These are phyloP conservation scores for Glyptemys insculpta DNA, from an alignment of 2,797 vertebrate genomes.

Conservation along the genomic window DNA sequence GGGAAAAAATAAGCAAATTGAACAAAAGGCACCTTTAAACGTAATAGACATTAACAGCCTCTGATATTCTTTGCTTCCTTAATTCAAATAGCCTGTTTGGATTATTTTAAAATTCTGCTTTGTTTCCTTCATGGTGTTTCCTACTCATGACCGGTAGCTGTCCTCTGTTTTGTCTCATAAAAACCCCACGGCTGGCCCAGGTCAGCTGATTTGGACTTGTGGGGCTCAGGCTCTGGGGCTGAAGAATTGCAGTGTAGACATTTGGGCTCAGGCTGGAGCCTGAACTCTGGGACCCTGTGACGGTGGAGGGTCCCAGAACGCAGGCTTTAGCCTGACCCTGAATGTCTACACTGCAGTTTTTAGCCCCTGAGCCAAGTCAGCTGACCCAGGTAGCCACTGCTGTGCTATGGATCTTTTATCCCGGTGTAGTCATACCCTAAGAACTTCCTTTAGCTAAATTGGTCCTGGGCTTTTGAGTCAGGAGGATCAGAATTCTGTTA, in stretches of 20 bases:
- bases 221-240: background rate
- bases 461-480: background rate
- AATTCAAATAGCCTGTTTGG: conserved; percentile 1
- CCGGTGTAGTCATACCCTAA: background rate
- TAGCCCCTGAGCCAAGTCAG: background rate
- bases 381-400: background rate
- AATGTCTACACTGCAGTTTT: background rate
- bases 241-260: background rate
- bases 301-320: background rate
- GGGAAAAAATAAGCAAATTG: conserved; percentile 7
- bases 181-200: background rate
- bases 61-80: background rate
- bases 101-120: background rate
- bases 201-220: background rate
- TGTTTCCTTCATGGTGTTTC: conserved; percentile 19
- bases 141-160: background rate
- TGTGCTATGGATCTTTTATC: background rate
- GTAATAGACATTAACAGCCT: background rate
- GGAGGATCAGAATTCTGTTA: background rate
- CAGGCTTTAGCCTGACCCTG: background rate
- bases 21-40: conserved; percentile 32
- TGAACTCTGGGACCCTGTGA: background rate
- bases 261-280: background rate
- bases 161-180: background rate
- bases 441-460: accelerated